A percentile compares a stretch with the other conserved stretches of the same genome.
Conservation (phyloP, 2,888 invertebrate species). For the Pachliopta kotzebuea region DNA sequence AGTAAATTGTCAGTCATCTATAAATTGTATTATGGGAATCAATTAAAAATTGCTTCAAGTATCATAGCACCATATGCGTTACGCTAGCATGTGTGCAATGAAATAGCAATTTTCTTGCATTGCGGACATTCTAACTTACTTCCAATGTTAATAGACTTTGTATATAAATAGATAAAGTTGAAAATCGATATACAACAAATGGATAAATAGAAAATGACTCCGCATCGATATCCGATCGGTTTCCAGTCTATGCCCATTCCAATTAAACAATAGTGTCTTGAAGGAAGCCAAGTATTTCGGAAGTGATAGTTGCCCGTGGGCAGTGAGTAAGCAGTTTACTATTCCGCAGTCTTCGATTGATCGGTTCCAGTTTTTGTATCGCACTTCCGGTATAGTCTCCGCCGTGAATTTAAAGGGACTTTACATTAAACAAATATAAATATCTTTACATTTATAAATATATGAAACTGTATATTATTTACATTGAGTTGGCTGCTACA, state of each 20-base stretch:
- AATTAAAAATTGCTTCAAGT: constrained; percentile 39
- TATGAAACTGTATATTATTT: too few species aligned
- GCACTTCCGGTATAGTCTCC: constrained; percentile 69
- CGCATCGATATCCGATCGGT: constrained; percentile 41
- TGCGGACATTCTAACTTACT: constrained; percentile 21
- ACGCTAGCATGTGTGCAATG: constrained; percentile 50
- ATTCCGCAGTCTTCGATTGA: constrained; percentile 67
- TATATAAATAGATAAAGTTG: constrained; percentile 26
- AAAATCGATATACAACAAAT: constrained; percentile 24
- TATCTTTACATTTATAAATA: too few species aligned
- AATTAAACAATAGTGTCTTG: constrained; percentile 63
- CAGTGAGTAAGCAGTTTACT: constrained; percentile 61
- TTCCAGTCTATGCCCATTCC: constrained; percentile 54
- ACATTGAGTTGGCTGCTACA: too few species aligned
- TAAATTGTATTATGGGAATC: constrained; percentile 11
- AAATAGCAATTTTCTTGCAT: constrained; percentile 47
- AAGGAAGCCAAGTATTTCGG: constrained; percentile 57
- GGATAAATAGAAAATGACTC: constrained; percentile 22
- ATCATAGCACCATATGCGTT: constrained; percentile 45
- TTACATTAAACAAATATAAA: constrained; percentile 36
- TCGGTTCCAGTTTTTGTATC: constrained; percentile 69
- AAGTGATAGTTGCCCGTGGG: constrained; percentile 49
- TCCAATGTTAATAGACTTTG: constrained; percentile 9
- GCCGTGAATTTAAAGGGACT: constrained; percentile 57
- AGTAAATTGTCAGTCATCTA: not conserved